These are phyloP conservation scores for Oligia fasciuncula DNA, from an alignment of 2,888 invertebrate genomes.

Conservation along the genomic window DNA sequence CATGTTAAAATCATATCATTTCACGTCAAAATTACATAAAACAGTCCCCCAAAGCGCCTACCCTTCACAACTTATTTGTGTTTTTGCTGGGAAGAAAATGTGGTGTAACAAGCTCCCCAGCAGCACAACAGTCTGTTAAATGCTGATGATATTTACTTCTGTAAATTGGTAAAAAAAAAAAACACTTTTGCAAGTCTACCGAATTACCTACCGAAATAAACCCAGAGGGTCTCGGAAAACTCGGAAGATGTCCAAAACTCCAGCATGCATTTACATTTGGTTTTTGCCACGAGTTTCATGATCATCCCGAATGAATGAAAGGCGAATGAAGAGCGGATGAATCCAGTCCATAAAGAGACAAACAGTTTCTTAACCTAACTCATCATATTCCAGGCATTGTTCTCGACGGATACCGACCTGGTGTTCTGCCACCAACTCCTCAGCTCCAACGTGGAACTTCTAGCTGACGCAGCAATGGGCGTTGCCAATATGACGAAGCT, in stretches of 20 bases:
- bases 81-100: no score
- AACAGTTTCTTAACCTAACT: neutral
- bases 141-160: neutral
- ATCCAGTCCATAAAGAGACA: neutral
- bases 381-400: conserved; percentile 77
- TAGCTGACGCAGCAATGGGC: conserved; percentile 86
- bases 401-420: conserved; percentile 82
- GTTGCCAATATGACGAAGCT: conserved; percentile 87
- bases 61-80: no score
- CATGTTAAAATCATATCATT: no score
- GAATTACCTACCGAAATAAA: neutral
- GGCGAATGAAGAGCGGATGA: neutral
- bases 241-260: neutral
- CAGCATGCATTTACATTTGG: neutral
- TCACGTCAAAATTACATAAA: no score
- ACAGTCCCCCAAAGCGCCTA: no score
- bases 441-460: conserved; percentile 80
- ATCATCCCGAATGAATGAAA: no score
- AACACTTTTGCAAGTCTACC: no score
- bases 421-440: conserved; percentile 86
- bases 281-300: neutral
- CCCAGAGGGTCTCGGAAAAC: neutral
- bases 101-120: no score
- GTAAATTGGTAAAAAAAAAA: neutral
- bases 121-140: no score